Evolutionary conservation across 2,888 invertebrate genomes (phyloP).

Genomic region (Apamea anceps): DNA sequence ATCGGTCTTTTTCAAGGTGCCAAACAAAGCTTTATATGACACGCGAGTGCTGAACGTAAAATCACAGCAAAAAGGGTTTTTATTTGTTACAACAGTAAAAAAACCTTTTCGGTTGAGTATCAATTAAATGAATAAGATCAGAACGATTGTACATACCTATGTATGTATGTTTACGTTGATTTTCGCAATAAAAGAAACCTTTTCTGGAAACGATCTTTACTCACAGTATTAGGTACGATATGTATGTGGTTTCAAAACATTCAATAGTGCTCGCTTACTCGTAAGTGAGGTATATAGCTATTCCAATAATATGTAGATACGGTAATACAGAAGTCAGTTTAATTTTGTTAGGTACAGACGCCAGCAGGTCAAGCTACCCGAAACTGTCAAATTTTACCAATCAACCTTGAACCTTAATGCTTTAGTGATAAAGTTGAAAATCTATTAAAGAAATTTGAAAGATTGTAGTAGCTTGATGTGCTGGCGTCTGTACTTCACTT

Average conservation of each 20-base stretch:
- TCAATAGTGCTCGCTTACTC: slow-evolving; percentile 32
- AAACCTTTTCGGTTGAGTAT: slow-evolving; percentile 37
- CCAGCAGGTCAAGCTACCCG: too few species aligned
- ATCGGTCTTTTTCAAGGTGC: slow-evolving; percentile 34
- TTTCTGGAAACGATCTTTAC: slow-evolving; percentile 27
- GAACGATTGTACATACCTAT: slow-evolving; percentile 12
- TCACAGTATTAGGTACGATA: slow-evolving; percentile 19
- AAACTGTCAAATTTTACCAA: too few species aligned
- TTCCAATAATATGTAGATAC: slow-evolving; percentile 16
- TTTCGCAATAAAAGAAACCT: slow-evolving; percentile 43
- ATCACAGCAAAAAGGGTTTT: slow-evolving; percentile 36
- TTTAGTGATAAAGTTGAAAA: too few species aligned
- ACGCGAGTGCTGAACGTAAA: slow-evolving; percentile 45
- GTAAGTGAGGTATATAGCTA: slow-evolving; percentile 7
- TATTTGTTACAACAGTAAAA: slow-evolving; percentile 31
- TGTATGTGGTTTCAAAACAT: slow-evolving; percentile 39
- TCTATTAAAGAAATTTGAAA: too few species aligned
- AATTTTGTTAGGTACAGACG: slow-evolving; percentile 19
- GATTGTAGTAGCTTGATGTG: too few species aligned
- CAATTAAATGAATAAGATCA: slow-evolving; percentile 45
- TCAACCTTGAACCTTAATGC: too few species aligned
- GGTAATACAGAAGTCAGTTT: slow-evolving; percentile 6
- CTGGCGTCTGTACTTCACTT: not conserved
- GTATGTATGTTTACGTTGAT: slow-evolving; percentile 30
- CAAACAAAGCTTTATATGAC: slow-evolving; percentile 45